Evolutionary conservation across 2,797 vertebrate species (phyloP).

Genomic region (Nannoperca obscura): DNA sequence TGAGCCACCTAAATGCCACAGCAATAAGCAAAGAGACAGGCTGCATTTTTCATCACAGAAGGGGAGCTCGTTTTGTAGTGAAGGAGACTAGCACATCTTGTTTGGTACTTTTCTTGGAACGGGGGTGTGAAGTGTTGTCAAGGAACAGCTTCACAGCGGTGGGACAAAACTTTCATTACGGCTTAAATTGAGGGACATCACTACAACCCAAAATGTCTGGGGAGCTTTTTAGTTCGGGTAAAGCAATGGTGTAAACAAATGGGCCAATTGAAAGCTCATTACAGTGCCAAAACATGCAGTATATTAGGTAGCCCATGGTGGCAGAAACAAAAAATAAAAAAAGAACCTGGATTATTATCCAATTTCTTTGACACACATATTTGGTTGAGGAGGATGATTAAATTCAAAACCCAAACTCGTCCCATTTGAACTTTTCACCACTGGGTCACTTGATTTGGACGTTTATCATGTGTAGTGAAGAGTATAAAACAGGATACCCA

Average conservation of each 20-base stretch:
- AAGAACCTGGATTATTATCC: slow-evolving; percentile 43
- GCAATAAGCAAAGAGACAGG: slow-evolving; percentile 83
- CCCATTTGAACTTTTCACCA: slow-evolving; percentile 44
- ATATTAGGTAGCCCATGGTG: slow-evolving; percentile 32
- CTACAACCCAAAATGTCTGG: slow-evolving; percentile 65
- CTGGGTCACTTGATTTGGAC: slow-evolving; percentile 37
- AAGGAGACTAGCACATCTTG: slow-evolving; percentile 64
- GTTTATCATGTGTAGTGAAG: slow-evolving; percentile 40
- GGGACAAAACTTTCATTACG: slow-evolving; percentile 82
- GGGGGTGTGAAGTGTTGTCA: slow-evolving; percentile 74
- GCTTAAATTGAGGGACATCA: slow-evolving; percentile 79
- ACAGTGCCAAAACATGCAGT: slow-evolving; percentile 56
- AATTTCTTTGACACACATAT: slow-evolving; percentile 45
- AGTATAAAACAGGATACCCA: slow-evolving; percentile 15
- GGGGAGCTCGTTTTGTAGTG: slow-evolving; percentile 76
- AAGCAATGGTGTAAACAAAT: slow-evolving; percentile 71
- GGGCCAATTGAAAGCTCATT: slow-evolving; percentile 74
- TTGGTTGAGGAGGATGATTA: slow-evolving; percentile 40
- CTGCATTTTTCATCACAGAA: slow-evolving; percentile 81
- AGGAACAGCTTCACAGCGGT: slow-evolving; percentile 76
- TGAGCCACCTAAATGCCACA: slow-evolving; percentile 81
- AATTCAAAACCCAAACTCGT: slow-evolving; percentile 45
- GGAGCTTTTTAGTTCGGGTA: slow-evolving; percentile 74
- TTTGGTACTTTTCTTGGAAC: slow-evolving; percentile 75
- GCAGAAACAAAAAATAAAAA: slow-evolving; percentile 32